A percentile compares a stretch with the other conserved stretches of the same genome.
Evolutionary conservation across 1,140 invertebrate genomes (phyloP).

Genomic region (Platorchestia sp.): DNA sequence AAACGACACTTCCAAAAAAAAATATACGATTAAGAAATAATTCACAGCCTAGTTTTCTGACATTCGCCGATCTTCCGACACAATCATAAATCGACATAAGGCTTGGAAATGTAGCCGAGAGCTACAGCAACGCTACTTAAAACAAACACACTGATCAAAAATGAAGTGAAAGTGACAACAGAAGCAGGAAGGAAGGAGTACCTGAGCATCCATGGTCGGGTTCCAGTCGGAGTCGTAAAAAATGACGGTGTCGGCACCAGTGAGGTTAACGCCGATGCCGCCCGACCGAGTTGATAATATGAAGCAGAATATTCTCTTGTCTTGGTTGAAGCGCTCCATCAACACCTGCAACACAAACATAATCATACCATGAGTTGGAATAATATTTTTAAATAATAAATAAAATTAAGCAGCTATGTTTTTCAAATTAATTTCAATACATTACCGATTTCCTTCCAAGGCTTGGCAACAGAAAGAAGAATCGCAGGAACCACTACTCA

Average conservation of each 20-base stretch:
- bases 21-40: background rate
- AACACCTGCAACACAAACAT: slow-evolving; percentile 76
- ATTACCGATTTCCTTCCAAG: too few species aligned
- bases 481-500: too few species aligned
- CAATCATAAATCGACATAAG: background rate
- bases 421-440: background rate
- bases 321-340: slow-evolving; percentile 98
- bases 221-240: slow-evolving; percentile 99
- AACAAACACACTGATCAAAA: background rate
- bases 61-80: background rate
- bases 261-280: slow-evolving; percentile 98
- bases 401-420: background rate
- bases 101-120: background rate
- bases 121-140: background rate
- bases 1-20: too few species aligned
- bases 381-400: background rate
- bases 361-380: background rate
- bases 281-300: slow-evolving; percentile 98
- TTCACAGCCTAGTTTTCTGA: background rate
- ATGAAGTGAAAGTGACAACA: background rate
- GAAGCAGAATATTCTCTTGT: slow-evolving; percentile 96
- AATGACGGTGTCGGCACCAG: slow-evolving; percentile 98
- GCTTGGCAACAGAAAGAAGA: too few species aligned
- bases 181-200: background rate
- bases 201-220: slow-evolving; percentile 98